A percentile compares a stretch with the other conserved stretches of the same genome.
Conservation (phyloP, 2,888 invertebrate species). For the Muschampia plurimacula region DNA sequence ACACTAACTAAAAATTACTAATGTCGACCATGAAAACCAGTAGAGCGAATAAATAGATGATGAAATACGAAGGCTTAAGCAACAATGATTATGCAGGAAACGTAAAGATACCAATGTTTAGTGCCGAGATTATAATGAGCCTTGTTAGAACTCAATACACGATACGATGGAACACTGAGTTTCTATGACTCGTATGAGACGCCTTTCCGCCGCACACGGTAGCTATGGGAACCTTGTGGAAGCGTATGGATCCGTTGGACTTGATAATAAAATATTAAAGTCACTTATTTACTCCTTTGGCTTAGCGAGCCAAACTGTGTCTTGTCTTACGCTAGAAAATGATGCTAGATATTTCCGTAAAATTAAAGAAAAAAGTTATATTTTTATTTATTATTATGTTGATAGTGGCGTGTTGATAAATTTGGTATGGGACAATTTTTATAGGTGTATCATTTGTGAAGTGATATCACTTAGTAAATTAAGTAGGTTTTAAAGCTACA, state of each 20-base stretch:
- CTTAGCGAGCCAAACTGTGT: background rate
- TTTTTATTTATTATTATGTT: no score
- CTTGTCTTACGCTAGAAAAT: background rate
- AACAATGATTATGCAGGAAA: constrained; percentile 66
- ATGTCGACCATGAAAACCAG: constrained; percentile 52
- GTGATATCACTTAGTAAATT: no score
- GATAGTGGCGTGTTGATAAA: no score
- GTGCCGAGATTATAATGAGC: constrained; percentile 60
- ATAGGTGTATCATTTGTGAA: no score
- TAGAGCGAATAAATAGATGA: constrained; percentile 59
- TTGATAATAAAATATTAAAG: constrained; percentile 6
- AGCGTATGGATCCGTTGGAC: constrained; percentile 24
- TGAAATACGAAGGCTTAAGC: constrained; percentile 59
- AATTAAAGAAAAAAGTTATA: no score
- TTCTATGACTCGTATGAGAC: constrained; percentile 58
- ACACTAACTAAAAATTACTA: constrained; percentile 14
- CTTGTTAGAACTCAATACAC: constrained; percentile 72
- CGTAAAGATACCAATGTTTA: constrained; percentile 53
- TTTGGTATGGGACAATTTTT: no score
- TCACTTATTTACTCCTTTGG: constrained; percentile 1
- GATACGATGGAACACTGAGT: constrained; percentile 62
- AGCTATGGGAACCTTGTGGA: constrained; percentile 58
- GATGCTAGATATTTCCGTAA: background rate
- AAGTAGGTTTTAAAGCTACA: background rate
- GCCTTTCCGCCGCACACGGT: constrained; percentile 71